These are phyloP conservation scores for Mylabris sibirica DNA, from an alignment of 2,888 invertebrate genomes.

Conservation along the genomic window DNA sequence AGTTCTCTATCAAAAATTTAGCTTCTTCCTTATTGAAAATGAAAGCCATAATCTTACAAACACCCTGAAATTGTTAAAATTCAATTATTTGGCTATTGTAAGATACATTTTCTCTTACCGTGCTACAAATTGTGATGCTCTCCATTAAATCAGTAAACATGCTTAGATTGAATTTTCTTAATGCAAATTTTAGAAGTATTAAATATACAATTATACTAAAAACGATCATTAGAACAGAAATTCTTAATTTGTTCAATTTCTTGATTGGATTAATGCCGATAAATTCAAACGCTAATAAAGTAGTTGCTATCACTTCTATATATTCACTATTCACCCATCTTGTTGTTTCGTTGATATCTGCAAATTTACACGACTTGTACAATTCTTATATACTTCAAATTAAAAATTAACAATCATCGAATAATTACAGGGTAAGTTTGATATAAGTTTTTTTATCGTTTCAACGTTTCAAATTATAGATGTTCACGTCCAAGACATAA, in stretches of 20 bases:
- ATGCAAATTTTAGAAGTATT: not conserved
- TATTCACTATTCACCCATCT: not conserved
- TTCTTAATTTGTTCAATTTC: not conserved
- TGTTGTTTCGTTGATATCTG: too few species aligned
- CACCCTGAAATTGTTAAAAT: too few species aligned
- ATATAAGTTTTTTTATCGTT: too few species aligned
- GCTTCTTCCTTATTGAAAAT: not conserved
- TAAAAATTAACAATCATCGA: too few species aligned
- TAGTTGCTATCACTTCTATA: not conserved
- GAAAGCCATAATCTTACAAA: too few species aligned
- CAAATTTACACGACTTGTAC: too few species aligned
- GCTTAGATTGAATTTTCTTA: too few species aligned
- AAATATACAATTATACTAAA: not conserved
- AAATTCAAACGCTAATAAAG: not conserved
- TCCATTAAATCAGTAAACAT: not conserved
- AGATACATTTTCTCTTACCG: not conserved
- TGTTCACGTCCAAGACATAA: too few species aligned
- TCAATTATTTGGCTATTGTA: too few species aligned
- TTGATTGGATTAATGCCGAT: not conserved
- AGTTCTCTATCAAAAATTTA: not conserved
- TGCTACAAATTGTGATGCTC: not conserved
- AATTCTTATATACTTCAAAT: too few species aligned
- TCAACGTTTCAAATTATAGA: too few species aligned
- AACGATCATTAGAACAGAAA: not conserved
- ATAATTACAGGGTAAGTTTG: too few species aligned